These are phyloP conservation scores for Colius striatus DNA, from an alignment of 2,113 vertebrate genomes.

Conservation along the genomic window DNA sequence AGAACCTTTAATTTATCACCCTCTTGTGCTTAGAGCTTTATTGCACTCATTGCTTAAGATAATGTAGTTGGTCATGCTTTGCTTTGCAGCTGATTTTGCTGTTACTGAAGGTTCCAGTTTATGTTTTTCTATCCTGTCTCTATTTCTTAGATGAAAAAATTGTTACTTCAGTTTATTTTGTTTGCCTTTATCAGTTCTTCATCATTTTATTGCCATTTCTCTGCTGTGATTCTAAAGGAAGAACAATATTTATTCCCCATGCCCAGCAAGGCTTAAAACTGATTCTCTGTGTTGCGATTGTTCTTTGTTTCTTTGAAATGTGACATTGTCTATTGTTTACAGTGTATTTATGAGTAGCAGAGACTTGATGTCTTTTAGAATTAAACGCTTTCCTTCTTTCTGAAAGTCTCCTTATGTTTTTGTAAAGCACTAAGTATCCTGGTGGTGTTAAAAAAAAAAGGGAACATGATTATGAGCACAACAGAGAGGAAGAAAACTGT, in stretches of 20 bases:
- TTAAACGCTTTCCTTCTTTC: neutral
- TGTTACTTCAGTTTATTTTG: conserved; percentile 30
- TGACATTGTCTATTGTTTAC: neutral
- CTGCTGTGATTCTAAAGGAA: conserved; percentile 7
- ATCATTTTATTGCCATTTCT: conserved; percentile 32
- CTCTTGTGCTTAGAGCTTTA: conserved; percentile 22
- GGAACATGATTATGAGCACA: neutral
- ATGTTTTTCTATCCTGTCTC: neutral
- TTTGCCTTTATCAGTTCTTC: conserved; percentile 34
- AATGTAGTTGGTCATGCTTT: conserved; percentile 16
- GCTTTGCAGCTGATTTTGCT: conserved; percentile 42
- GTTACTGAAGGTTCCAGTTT: neutral
- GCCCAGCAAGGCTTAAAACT: conserved; percentile 18
- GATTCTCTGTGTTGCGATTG: neutral
- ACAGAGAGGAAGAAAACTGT: neutral
- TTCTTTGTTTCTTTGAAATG: conserved; percentile 57
- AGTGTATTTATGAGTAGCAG: neutral
- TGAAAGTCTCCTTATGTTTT: neutral
- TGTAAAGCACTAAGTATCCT: neutral
- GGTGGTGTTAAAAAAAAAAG: neutral
- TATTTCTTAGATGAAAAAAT: conserved; percentile 4
- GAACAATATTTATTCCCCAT: neutral
- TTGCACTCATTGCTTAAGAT: conserved; percentile 36
- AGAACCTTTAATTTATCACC: conserved; percentile 67
- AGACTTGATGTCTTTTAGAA: neutral